These are phyloP conservation scores for Eupithecia dodoneata DNA, from an alignment of 2,888 invertebrate genomes.

Conservation along the genomic window DNA sequence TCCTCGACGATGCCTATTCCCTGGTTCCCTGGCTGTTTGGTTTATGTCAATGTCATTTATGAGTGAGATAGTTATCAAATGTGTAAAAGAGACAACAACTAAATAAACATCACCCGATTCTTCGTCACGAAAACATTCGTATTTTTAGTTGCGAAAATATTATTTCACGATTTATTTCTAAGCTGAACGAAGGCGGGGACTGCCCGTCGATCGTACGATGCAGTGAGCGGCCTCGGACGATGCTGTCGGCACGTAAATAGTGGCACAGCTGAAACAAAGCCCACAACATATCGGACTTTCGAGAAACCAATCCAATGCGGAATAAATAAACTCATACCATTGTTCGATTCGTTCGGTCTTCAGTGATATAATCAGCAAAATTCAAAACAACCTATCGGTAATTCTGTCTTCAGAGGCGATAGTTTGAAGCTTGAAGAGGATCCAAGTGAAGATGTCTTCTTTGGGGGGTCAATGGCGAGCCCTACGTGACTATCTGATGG, in stretches of 20 bases:
- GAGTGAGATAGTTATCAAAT: background rate
- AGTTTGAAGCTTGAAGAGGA: conserved; percentile 1
- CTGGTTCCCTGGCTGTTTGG: background rate
- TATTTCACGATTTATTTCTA: conserved; percentile 35
- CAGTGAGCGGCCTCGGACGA: conserved; percentile 26
- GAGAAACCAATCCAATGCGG: background rate
- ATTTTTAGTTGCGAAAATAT: conserved; percentile 59
- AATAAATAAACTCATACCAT: background rate
- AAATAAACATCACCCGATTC: conserved; percentile 66
- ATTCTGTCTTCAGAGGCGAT: conserved; percentile 6
- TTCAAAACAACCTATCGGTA: conserved; percentile 1
- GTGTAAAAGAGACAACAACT: conserved; percentile 6
- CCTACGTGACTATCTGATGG: conserved; percentile 72
- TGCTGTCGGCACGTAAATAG: conserved; percentile 8
- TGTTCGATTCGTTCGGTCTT: background rate
- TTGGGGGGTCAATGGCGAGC: conserved; percentile 76
- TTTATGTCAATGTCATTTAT: conserved; percentile 5
- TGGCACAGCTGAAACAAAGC: conserved; percentile 1
- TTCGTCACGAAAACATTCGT: conserved; percentile 66
- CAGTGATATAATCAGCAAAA: background rate
- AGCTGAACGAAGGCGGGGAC: conserved; percentile 26
- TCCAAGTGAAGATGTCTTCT: conserved; percentile 62
- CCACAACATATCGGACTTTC: background rate
- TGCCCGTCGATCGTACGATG: conserved; percentile 36
- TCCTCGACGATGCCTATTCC: background rate